phyloP scores from a whole-genome alignment of 2,888 invertebrate genomes.

The Steromphala cineraria region DNA sequence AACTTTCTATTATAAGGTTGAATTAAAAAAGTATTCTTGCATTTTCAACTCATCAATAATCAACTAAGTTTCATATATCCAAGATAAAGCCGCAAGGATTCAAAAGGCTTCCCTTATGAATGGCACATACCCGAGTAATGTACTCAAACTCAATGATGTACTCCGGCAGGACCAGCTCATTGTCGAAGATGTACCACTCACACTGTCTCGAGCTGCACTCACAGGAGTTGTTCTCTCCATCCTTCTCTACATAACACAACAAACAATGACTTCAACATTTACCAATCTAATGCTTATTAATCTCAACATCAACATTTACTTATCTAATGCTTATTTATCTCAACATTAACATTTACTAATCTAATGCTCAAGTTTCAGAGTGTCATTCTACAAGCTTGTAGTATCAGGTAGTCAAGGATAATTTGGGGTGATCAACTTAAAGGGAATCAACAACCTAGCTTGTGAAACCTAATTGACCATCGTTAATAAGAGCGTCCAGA shows the following conservation, averaged over 20 bases:
- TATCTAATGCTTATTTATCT: too few species aligned
- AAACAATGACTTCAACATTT: neutral
- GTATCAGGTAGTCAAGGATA: too few species aligned
- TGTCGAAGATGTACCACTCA: slow-evolving; percentile 75
- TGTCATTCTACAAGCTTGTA: neutral
- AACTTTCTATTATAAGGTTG: too few species aligned
- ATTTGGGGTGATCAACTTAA: too few species aligned
- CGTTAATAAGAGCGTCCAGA: too few species aligned
- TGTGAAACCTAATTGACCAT: too few species aligned
- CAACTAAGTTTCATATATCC: neutral
- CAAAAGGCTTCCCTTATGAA: neutral
- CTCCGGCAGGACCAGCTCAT: slow-evolving; percentile 73
- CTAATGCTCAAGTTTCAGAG: too few species aligned
- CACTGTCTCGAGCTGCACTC: slow-evolving; percentile 73
- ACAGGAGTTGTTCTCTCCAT: slow-evolving; percentile 50
- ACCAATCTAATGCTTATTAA: neutral
- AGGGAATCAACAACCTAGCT: too few species aligned
- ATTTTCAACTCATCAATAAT: too few species aligned
- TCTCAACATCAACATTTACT: neutral
- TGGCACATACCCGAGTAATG: slow-evolving; percentile 65
- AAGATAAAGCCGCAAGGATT: neutral
- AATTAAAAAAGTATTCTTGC: too few species aligned
- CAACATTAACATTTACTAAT: too few species aligned
- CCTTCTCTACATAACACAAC: neutral
- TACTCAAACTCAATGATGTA: slow-evolving; percentile 76